These are phyloP conservation scores for Hippocampus barbouri DNA, from an alignment of 2,113 vertebrate species.

Conservation along the genomic window DNA sequence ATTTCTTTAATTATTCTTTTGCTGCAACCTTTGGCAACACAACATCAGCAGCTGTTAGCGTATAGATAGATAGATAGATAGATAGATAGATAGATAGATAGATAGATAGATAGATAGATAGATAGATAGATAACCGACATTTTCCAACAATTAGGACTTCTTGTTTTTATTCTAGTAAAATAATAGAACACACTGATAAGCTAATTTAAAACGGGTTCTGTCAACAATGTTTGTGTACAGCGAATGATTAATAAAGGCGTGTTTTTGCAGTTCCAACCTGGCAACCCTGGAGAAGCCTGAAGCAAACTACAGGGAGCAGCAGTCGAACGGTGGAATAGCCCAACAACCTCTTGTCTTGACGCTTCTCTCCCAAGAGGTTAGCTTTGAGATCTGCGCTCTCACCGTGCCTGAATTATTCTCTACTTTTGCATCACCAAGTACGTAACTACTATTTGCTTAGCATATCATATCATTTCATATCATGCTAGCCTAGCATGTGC, in stretches of 20 bases:
- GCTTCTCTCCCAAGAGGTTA: constrained; percentile 21
- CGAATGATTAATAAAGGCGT: constrained; percentile 11
- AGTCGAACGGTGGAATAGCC: background rate
- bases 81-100: too few relatives aligned
- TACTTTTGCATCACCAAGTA: constrained; percentile 34
- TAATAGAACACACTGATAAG: too few relatives aligned
- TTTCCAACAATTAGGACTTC: too few relatives aligned
- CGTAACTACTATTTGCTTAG: constrained; percentile 13
- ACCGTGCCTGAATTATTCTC: constrained; percentile 25
- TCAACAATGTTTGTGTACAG: background rate
- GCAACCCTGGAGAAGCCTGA: constrained; percentile 42
- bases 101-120: too few relatives aligned
- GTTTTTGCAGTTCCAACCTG: constrained; percentile 27
- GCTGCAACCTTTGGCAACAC: too few relatives aligned
- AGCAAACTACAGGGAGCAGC: constrained; percentile 33
- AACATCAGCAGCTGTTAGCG: too few relatives aligned
- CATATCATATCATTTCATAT: too few relatives aligned
- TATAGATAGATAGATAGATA: too few relatives aligned
- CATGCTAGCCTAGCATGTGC: background rate
- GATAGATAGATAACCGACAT: too few relatives aligned
- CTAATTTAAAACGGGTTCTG: background rate
- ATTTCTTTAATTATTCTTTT: too few relatives aligned
- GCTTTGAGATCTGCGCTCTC: constrained; percentile 26
- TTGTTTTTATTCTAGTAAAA: too few relatives aligned
- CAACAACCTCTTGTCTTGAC: constrained; percentile 42